Percentiles rank a stretch among this genome's conserved stretches.
These are phyloP conservation scores for Gisinianus flammeolus DNA, from an alignment of 2,888 invertebrate genomes.

Conservation along the genomic window DNA sequence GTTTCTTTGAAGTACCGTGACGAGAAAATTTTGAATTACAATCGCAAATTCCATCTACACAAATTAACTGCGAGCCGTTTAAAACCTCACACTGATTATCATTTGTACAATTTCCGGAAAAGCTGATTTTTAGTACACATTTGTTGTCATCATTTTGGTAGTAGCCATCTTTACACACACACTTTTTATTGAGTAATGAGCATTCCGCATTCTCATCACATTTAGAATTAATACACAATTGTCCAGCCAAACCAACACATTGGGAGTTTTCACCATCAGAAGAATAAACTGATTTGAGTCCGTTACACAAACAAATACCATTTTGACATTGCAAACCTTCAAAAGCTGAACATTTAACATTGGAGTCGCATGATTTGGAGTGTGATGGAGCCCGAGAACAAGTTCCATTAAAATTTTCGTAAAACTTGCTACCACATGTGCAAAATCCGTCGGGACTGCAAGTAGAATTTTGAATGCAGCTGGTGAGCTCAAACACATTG, in stretches of 20 bases:
- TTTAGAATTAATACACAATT: not conserved
- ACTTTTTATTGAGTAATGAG: not conserved
- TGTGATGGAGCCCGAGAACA: not conserved
- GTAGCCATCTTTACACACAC: not conserved
- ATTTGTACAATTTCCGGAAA: not conserved
- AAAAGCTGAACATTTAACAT: not conserved
- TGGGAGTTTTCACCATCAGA: not conserved
- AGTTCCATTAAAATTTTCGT: not conserved
- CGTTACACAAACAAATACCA: slow-evolving; percentile 10
- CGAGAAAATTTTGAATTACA: not conserved
- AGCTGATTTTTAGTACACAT: not conserved
- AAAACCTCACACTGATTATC: not conserved
- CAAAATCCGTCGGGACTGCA: not conserved
- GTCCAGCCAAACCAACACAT: not conserved
- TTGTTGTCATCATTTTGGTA: not conserved
- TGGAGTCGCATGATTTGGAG: not conserved
- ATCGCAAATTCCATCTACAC: slow-evolving; percentile 1
- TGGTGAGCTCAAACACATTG: not conserved
- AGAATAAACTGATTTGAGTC: not conserved
- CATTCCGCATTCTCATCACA: not conserved
- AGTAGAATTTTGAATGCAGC: not conserved
- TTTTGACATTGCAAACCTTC: not conserved
- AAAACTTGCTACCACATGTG: not conserved
- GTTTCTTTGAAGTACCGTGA: not conserved
- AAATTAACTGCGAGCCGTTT: not conserved